Conservation (phyloP, 2,888 invertebrate genomes). For the Alviniconcha strummeri region DNA sequence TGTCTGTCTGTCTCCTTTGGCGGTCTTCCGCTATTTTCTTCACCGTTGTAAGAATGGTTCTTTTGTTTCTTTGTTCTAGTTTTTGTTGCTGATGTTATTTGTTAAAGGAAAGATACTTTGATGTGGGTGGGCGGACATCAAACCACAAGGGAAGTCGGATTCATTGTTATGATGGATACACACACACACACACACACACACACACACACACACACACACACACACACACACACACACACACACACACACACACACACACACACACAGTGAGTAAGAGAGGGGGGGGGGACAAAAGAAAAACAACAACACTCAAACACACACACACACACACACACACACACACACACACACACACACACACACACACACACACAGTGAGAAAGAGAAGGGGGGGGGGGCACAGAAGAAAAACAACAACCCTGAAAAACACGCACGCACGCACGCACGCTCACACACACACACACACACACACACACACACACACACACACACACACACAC, state of each 20-base stretch:
- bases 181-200: constrained; percentile 9
- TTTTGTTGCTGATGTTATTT: no score
- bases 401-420: not conserved
- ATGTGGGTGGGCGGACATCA: no score
- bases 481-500: constrained; percentile 4
- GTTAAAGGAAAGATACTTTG: no score
- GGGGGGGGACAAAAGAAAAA: no score
- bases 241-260: no score
- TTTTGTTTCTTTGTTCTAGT: no score
- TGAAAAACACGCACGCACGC: not conserved
- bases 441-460: not conserved
- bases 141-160: no score
- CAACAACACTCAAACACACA: no score
- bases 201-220: constrained; percentile 14
- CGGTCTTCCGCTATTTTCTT: no score
- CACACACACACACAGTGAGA: not conserved
- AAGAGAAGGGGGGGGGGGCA: not conserved
- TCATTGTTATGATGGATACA: not conserved
- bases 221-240: not conserved
- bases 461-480: constrained; percentile 2
- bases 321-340: constrained; percentile 21
- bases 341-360: not conserved
- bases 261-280: no score
- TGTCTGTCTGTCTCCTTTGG: no score
- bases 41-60: no score